phyloP scores from a whole-genome alignment of 2,888 invertebrate species.

The Chrysotoxum bicinctum region DNA sequence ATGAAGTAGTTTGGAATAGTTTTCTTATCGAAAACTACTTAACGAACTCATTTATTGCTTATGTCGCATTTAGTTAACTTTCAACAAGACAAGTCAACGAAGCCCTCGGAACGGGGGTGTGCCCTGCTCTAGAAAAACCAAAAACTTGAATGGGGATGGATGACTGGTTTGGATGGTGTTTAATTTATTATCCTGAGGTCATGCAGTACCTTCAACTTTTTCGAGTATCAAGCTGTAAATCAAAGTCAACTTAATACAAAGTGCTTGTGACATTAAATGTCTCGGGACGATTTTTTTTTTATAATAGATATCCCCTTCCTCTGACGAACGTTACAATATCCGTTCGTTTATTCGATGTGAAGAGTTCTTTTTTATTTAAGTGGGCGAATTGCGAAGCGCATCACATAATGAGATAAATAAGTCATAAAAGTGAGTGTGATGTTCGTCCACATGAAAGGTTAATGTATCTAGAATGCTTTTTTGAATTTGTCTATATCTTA shows the following conservation, averaged over 20 bases:
- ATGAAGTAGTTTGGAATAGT: conserved; percentile 30
- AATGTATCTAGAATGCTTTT: conserved; percentile 45
- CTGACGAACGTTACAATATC: conserved; percentile 35
- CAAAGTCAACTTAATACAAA: conserved; percentile 49
- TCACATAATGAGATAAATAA: conserved; percentile 61
- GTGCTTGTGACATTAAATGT: conserved; percentile 43
- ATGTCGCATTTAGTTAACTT: conserved; percentile 14
- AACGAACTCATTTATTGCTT: conserved; percentile 22
- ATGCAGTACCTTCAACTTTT: conserved; percentile 49
- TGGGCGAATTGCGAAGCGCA: conserved; percentile 39
- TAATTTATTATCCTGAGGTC: conserved; percentile 46
- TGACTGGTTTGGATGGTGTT: conserved; percentile 20
- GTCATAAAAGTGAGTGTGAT: conserved; percentile 48
- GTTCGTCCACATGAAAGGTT: conserved; percentile 48
- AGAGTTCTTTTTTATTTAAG: conserved; percentile 17
- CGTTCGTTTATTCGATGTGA: conserved; percentile 42
- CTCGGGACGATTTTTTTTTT: conserved; percentile 7
- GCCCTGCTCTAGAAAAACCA: not conserved
- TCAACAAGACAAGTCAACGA: conserved; percentile 10
- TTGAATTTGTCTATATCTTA: not conserved
- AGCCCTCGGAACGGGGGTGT: not conserved
- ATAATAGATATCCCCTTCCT: not conserved
- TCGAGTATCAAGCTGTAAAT: conserved; percentile 47
- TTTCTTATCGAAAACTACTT: conserved; percentile 38
- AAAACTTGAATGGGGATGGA: not conserved